Percentiles rank a stretch among this genome's conserved stretches.
Evolutionary conservation across 2,888 invertebrate genomes (phyloP).

Genomic region (Campoplex capitator): DNA sequence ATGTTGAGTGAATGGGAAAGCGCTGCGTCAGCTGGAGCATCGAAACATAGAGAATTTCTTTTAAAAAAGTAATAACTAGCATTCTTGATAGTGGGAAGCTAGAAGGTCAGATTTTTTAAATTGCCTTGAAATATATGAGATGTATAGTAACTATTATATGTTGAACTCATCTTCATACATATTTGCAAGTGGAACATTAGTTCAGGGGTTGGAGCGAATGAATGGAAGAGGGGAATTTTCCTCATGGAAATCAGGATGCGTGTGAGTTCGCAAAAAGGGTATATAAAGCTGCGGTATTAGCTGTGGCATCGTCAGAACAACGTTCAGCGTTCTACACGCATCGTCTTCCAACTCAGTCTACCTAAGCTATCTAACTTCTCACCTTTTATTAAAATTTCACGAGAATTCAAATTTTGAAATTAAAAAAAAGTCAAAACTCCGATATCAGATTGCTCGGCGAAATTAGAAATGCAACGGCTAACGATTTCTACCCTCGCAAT

Average conservation of each 20-base stretch:
- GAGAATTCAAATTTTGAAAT: background rate
- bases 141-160: constrained; percentile 3
- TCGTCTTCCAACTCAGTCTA: constrained; percentile 14
- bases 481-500: constrained; percentile 38
- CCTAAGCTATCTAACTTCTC: background rate
- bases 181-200: constrained; percentile 46
- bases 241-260: constrained; percentile 41
- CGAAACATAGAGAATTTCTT: background rate
- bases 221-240: constrained; percentile 25
- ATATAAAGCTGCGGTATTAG: constrained; percentile 54
- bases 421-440: background rate
- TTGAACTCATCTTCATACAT: constrained; percentile 41
- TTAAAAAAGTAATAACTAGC: background rate
- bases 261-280: constrained; percentile 32
- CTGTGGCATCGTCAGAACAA: constrained; percentile 42
- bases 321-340: constrained; percentile 32
- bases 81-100: background rate
- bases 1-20: background rate
- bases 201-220: constrained; percentile 5
- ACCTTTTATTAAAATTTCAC: background rate
- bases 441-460: background rate
- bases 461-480: constrained; percentile 32
- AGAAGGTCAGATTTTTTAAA: background rate
- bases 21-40: background rate
- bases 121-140: background rate